Evolutionary conservation across 2,113 vertebrate genomes (phyloP).

Genomic region (Phyllostomus discolor): DNA sequence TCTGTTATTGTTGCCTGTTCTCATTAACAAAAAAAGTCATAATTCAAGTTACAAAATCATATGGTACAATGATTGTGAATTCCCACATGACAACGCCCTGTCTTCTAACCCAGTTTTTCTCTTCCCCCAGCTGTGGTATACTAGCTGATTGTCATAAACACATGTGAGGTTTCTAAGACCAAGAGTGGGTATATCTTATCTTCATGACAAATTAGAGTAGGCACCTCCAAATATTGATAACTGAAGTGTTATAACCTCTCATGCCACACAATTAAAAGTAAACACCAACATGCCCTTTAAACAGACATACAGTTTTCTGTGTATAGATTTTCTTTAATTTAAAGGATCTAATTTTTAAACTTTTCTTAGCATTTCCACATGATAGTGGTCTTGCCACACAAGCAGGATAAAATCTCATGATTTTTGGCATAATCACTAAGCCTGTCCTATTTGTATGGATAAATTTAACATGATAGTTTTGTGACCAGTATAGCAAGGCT

Average conservation of each 20-base stretch:
- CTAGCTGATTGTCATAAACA: conserved; percentile 22
- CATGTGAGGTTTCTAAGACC: background rate
- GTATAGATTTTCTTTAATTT: background rate
- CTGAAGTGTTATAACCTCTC: background rate
- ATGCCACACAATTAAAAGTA: background rate
- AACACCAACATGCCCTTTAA: background rate
- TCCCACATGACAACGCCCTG: background rate
- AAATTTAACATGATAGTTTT: background rate
- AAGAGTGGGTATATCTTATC: background rate
- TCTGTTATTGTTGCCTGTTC: conserved; percentile 23
- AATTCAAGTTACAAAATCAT: conserved; percentile 32
- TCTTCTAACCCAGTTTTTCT: background rate
- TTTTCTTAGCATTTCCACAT: too few relatives aligned
- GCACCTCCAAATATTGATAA: background rate
- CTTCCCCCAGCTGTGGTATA: background rate
- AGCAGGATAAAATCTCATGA: background rate
- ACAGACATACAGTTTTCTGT: background rate
- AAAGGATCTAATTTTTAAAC: too few relatives aligned
- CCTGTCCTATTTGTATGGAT: background rate
- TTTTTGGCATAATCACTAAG: background rate
- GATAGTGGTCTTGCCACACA: too few relatives aligned
- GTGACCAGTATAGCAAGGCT: background rate
- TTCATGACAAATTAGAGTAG: conserved; percentile 23
- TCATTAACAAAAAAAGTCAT: conserved; percentile 13
- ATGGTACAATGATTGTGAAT: background rate